These are phyloP conservation scores for Notarius lentiginosus DNA, from an alignment of 2,113 vertebrate genomes.

Conservation along the genomic window DNA sequence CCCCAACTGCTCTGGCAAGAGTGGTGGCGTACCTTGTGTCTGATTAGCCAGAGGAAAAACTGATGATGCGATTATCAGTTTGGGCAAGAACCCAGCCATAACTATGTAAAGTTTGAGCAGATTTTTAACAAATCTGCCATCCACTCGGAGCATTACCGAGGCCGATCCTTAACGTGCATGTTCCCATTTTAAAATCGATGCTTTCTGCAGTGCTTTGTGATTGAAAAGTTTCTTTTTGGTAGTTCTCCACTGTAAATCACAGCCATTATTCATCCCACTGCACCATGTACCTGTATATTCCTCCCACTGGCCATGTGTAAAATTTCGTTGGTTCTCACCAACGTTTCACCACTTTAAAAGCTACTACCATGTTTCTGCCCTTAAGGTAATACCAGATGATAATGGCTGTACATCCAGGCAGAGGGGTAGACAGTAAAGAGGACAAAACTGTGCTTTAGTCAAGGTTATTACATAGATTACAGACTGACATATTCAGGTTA, in stretches of 20 bases:
- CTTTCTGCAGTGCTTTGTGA: not conserved
- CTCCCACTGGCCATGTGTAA: conserved; percentile 3
- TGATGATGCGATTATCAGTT: too few relatives aligned
- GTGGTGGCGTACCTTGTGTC: too few relatives aligned
- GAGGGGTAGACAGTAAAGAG: not conserved
- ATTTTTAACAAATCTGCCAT: not conserved
- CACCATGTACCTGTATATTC: conserved; percentile 1
- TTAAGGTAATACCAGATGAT: not conserved
- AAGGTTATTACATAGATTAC: not conserved
- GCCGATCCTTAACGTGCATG: not conserved
- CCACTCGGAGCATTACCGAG: not conserved
- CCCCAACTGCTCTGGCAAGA: too few relatives aligned
- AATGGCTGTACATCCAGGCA: not conserved
- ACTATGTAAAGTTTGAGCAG: not conserved
- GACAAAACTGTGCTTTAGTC: not conserved
- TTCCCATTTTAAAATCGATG: not conserved
- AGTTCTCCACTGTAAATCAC: not conserved
- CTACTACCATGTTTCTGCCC: not conserved
- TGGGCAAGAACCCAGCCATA: too few relatives aligned
- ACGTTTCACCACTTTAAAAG: not conserved
- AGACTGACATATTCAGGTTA: not conserved
- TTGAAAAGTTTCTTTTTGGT: not conserved
- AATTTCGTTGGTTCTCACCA: conserved; percentile 9
- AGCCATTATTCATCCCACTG: conserved; percentile 20
- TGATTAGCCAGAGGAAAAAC: too few relatives aligned